Evolutionary conservation across 2,113 vertebrate species (phyloP).

Genomic region (Gobiocypris rarus): DNA sequence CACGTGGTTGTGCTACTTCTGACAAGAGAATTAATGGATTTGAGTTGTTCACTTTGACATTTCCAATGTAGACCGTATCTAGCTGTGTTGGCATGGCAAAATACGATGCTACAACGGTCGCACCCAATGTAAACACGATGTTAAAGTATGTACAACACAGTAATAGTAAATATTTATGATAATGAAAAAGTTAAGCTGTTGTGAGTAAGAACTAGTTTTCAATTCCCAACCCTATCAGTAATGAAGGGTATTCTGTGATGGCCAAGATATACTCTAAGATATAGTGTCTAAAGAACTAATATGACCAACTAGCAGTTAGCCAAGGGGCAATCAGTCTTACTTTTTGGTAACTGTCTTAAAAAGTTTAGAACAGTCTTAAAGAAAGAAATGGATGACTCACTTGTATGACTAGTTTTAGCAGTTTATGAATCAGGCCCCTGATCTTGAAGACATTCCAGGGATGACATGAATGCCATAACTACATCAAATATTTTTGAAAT

Average conservation of each 20-base stretch:
- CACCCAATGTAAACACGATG: not conserved
- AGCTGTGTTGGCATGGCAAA: not conserved
- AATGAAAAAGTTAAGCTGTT: not conserved
- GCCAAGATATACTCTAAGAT: not conserved
- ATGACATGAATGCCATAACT: not conserved
- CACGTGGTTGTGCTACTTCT: not conserved
- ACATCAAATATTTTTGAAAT: not conserved
- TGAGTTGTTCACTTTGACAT: not conserved
- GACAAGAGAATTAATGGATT: not conserved
- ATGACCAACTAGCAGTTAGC: too few relatives aligned
- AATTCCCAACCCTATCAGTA: not conserved
- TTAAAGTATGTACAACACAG: not conserved
- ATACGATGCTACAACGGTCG: not conserved
- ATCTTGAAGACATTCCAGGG: not conserved
- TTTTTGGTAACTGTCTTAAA: too few relatives aligned
- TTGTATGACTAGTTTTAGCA: too few relatives aligned
- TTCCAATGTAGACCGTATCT: not conserved
- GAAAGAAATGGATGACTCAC: too few relatives aligned
- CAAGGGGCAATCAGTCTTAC: too few relatives aligned
- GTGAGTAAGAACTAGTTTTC: not conserved
- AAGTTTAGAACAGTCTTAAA: too few relatives aligned
- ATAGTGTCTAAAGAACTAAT: too few relatives aligned
- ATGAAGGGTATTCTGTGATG: not conserved
- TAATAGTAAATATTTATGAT: too few relatives aligned
- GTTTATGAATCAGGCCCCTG: too few relatives aligned